These are phyloP conservation scores for Pseudobourletiella spinata DNA, from an alignment of 1,140 invertebrate genomes.

Conservation along the genomic window DNA sequence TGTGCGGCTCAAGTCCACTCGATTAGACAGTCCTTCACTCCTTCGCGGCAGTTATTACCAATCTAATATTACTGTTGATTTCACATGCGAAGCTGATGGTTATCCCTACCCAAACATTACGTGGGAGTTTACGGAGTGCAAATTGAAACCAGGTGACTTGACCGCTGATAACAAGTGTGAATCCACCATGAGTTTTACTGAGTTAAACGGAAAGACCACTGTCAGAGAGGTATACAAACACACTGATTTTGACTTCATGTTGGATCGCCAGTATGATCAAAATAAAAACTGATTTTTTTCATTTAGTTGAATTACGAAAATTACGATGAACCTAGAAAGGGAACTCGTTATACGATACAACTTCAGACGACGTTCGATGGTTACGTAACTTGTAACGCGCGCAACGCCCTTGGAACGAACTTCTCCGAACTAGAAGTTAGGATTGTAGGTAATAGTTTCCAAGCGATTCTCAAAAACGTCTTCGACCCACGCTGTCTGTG, in stretches of 20 bases:
- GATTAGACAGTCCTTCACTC: background rate
- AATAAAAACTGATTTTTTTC: background rate
- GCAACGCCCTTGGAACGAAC: too few relatives aligned
- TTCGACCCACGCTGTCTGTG: too few relatives aligned
- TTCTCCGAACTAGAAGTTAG: too few relatives aligned
- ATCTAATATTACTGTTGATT: too few relatives aligned
- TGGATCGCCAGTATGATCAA: background rate
- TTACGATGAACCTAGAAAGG: too few relatives aligned
- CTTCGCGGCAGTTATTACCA: background rate
- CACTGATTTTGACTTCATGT: background rate
- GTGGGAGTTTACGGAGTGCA: constrained; percentile 19
- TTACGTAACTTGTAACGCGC: too few relatives aligned
- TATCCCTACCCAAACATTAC: constrained; percentile 14
- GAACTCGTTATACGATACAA: too few relatives aligned
- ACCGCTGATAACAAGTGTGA: background rate
- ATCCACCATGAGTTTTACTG: too few relatives aligned
- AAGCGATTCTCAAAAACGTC: too few relatives aligned
- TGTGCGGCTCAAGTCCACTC: background rate
- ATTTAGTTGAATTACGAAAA: background rate
- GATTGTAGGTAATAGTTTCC: too few relatives aligned
- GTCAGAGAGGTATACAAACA: background rate
- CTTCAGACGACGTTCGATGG: too few relatives aligned
- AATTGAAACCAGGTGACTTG: background rate
- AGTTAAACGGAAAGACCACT: background rate
- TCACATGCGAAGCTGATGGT: constrained; percentile 13